Percentiles rank a stretch among this genome's conserved stretches.
These are phyloP conservation scores for Lochmaea crataegi DNA, from an alignment of 2,888 invertebrate species.

Conservation along the genomic window DNA sequence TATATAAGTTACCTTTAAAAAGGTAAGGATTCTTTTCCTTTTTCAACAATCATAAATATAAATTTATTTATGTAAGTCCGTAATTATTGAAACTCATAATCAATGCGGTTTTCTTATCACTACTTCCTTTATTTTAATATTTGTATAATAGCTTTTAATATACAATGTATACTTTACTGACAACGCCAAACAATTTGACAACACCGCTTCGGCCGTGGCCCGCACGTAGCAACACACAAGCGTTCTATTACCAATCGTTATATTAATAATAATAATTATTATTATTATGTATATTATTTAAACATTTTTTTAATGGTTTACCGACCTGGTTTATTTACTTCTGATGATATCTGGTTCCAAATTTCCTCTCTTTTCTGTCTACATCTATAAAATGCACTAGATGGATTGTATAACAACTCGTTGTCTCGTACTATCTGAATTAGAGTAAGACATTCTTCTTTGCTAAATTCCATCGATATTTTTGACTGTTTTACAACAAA, in stretches of 20 bases:
- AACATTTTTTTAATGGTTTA: conserved; percentile 6
- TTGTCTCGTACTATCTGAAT: conserved; percentile 25
- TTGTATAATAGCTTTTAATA: neutral
- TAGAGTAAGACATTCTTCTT: conserved; percentile 32
- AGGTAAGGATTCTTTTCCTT: too few relatives aligned
- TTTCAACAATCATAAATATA: too few relatives aligned
- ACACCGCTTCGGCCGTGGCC: conserved; percentile 7
- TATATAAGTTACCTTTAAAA: neutral
- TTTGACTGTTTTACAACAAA: neutral
- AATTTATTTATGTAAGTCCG: neutral
- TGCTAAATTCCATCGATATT: conserved; percentile 23
- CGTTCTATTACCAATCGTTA: conserved; percentile 1
- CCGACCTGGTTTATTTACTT: conserved; percentile 34
- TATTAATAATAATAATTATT: too few relatives aligned
- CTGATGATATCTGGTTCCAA: conserved; percentile 26
- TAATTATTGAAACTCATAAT: neutral
- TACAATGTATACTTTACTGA: too few relatives aligned
- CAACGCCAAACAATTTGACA: conserved; percentile 11
- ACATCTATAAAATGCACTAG: conserved; percentile 27
- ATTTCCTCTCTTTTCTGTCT: conserved; percentile 24
- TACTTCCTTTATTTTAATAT: conserved; percentile 1
- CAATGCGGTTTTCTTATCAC: conserved; percentile 10
- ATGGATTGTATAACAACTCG: conserved; percentile 31
- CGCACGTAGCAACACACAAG: conserved; percentile 19
- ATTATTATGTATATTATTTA: neutral